Evolutionary conservation across 2,888 invertebrate genomes (phyloP), one percentile per base, ranked within the genome.

Genomic region (Didymodactylos carnosus): DNA sequence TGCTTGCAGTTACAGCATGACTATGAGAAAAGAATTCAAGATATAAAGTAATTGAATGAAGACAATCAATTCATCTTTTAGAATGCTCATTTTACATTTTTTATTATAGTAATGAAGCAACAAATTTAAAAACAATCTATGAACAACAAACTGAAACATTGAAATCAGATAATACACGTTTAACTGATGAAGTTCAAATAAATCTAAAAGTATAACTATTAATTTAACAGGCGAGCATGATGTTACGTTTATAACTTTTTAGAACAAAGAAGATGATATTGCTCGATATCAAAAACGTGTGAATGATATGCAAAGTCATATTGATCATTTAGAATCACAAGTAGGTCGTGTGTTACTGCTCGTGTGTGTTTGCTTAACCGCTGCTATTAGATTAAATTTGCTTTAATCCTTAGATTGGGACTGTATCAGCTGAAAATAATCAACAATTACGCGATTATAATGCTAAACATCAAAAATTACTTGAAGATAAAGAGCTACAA

Each of bases 241-340:
- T n/a, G n/a, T n/a, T n/a, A n/a, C n/a, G 23, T 7, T 49, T 23
- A 2, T 10, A 23, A 23, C 2, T 27, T 27, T 10, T 29, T 35
- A 62, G 62, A 16, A 29, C 2, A 62, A 35, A 62, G 62, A 62
- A 10, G 62, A 62, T 35, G 62, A 62, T n/a, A 62, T 62, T 19
- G n/a, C 4, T 62, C 77, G 77, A 40, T 77, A 77, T 76, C 79
- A 79, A 35, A 76, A 78, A 39, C 77, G 78, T 71, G 16, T 77
- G n/a, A n/a, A 43, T 14, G 53, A 72, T n/a, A 49, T 77, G 19
- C 51, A 73, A 71, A 72, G 73, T 49, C 73, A 39, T 25, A 73
- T 76, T 27, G 27, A 39, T n/a, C 76, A 77, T 41, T 70, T 77
- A 43, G 77, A 77, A 72, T 51, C 72, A 16, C 76, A 77, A 71